phyloP scores from a whole-genome alignment of 2,113 vertebrate genomes.

The Carettochelys insculpta region DNA sequence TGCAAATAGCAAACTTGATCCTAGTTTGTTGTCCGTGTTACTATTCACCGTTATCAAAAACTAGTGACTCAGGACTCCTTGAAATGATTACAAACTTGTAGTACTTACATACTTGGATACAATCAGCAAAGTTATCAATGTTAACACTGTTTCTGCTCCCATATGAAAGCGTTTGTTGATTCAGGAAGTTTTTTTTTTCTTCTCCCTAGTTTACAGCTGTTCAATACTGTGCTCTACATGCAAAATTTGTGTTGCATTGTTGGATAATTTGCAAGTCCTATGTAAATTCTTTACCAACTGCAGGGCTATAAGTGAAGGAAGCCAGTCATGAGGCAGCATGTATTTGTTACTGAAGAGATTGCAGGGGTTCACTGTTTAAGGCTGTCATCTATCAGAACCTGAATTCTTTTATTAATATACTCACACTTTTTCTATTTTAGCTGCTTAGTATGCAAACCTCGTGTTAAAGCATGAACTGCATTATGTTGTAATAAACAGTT shows the following conservation, averaged over 20 bases:
- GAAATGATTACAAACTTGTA: not conserved
- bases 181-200: not conserved
- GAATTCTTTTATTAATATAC: not conserved
- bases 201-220: not conserved
- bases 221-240: not conserved
- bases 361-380: not conserved
- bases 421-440: not conserved
- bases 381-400: not conserved
- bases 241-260: not conserved
- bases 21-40: not conserved
- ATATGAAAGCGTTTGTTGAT: not conserved
- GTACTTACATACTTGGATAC: conserved; percentile 5
- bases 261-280: conserved; percentile 22
- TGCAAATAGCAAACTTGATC: not conserved
- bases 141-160: not conserved
- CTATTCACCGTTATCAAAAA: conserved; percentile 7
- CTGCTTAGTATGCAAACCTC: not conserved
- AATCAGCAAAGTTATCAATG: not conserved
- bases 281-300: conserved; percentile 28
- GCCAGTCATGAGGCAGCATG: not conserved
- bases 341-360: not conserved
- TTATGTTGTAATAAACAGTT: not conserved
- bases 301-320: conserved; percentile 7
- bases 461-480: not conserved
- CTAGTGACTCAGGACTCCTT: not conserved